These are phyloP conservation scores for Ditula angustiorana DNA, from an alignment of 2,888 invertebrate genomes.

Conservation along the genomic window DNA sequence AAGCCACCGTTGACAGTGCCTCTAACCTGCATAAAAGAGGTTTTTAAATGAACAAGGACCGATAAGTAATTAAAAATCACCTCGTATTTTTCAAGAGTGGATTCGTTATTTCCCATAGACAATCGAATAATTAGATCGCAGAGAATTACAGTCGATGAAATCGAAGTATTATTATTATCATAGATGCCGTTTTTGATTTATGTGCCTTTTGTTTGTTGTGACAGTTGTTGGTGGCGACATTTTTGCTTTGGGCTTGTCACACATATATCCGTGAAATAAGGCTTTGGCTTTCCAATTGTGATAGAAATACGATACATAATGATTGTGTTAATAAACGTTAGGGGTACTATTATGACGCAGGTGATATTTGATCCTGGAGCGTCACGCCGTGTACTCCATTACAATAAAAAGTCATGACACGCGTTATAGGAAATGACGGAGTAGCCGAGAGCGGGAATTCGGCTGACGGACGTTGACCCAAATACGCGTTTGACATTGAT, in stretches of 20 bases:
- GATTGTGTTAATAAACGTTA: neutral
- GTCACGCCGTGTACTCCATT: slow-evolving; percentile 21
- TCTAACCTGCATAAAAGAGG: slow-evolving; percentile 32
- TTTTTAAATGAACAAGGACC: slow-evolving; percentile 31
- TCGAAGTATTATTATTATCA: neutral
- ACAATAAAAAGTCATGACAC: slow-evolving; percentile 58
- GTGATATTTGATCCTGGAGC: slow-evolving; percentile 1
- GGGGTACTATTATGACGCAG: neutral
- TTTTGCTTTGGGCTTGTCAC: slow-evolving; percentile 6
- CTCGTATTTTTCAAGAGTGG: slow-evolving; percentile 51
- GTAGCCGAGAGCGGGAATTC: slow-evolving; percentile 74
- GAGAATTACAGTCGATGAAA: slow-evolving; percentile 14
- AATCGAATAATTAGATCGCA: slow-evolving; percentile 37
- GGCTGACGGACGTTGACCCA: slow-evolving; percentile 81
- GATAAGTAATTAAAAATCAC: slow-evolving; percentile 47
- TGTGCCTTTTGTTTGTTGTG: slow-evolving; percentile 24
- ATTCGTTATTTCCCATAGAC: slow-evolving; percentile 62
- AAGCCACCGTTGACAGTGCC: slow-evolving; percentile 15
- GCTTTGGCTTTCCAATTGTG: neutral
- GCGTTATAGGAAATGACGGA: slow-evolving; percentile 71
- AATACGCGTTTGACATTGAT: slow-evolving; percentile 85
- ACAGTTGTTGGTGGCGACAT: slow-evolving; percentile 22
- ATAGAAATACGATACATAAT: neutral
- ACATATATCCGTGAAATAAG: neutral
- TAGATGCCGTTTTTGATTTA: slow-evolving; percentile 23